Evolutionary conservation across 23 tunicate genomes (phyloP).

Genomic region (Trididemnum nubilum): DNA sequence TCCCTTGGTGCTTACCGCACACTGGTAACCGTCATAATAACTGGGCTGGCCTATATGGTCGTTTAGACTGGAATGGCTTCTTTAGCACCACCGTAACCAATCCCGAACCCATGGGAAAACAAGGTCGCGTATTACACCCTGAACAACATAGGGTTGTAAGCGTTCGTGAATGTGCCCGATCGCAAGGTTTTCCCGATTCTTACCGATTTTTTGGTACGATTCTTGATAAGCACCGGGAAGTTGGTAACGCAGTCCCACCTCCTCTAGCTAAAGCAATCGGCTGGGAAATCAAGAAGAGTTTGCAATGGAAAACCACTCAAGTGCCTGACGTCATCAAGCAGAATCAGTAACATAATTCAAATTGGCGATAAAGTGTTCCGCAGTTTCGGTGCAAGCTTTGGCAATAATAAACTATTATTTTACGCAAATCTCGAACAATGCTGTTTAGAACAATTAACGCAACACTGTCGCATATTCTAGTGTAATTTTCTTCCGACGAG

Average conservation of each 20-base stretch:
- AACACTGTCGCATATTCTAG: too few species aligned
- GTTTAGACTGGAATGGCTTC: slow-evolving; percentile 84
- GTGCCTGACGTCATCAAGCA: too few species aligned
- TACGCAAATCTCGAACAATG: too few species aligned
- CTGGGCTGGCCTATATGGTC: slow-evolving; percentile 93
- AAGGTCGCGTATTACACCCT: slow-evolving; percentile 90
- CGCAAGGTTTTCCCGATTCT: slow-evolving; percentile 94
- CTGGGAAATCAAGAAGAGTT: slow-evolving; percentile 68
- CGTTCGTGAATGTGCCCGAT: slow-evolving; percentile 91
- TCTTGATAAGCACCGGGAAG: slow-evolving; percentile 71
- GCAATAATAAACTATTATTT: too few species aligned
- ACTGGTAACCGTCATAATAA: slow-evolving; percentile 86
- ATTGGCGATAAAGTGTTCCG: too few species aligned
- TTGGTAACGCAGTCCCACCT: slow-evolving; percentile 97
- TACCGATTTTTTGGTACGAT: slow-evolving; percentile 81
- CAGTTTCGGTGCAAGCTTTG: too few species aligned
- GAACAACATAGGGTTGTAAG: slow-evolving; percentile 84
- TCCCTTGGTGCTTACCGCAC: slow-evolving; percentile 90
- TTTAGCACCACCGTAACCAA: slow-evolving; percentile 90
- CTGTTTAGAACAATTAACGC: too few species aligned
- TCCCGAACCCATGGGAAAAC: slow-evolving; percentile 96
- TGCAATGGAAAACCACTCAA: slow-evolving; percentile 57
- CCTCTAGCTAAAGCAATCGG: slow-evolving; percentile 96
- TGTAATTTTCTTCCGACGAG: too few species aligned
- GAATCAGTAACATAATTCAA: too few species aligned